A percentile compares a stretch with the other conserved stretches of the same genome.
phyloP scores from a whole-genome alignment of 2,113 vertebrate species.

The Tupaia chinensis region DNA sequence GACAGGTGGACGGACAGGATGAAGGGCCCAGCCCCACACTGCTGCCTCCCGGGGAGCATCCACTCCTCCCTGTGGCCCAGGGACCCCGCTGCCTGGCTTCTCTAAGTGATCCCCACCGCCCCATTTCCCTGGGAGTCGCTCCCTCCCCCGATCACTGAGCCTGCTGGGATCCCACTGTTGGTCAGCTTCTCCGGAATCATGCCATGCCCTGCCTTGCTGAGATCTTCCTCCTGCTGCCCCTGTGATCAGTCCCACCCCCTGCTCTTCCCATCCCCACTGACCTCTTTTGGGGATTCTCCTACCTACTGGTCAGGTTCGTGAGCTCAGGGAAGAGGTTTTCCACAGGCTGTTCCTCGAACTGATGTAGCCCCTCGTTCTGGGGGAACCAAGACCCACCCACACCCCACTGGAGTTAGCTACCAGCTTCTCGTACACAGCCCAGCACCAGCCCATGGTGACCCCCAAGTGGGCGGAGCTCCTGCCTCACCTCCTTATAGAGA shows the following conservation, averaged over 20 bases:
- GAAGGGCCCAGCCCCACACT: not conserved
- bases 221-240: not conserved
- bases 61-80: rapidly evolving
- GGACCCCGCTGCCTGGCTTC: not conserved
- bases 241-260: not conserved
- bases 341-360: constrained; percentile 95
- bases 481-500: constrained; percentile 94
- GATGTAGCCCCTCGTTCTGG: constrained; percentile 94
- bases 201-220: not conserved
- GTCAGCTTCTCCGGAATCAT: not conserved
- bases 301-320: constrained; percentile 93
- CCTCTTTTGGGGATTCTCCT: constrained; percentile 56
- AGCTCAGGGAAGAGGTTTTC: constrained; percentile 94
- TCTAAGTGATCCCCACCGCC: not conserved
- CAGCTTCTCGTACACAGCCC: not conserved
- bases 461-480: no score
- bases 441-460: rapidly evolving
- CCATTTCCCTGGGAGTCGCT: not conserved
- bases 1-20: not conserved
- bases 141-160: not conserved
- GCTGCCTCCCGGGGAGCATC: not conserved
- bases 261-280: not conserved
- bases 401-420: not conserved
- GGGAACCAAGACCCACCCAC: not conserved
- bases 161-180: no score